These are phyloP conservation scores for Physocephala rufipes DNA, from an alignment of 2,888 invertebrate species.

Conservation along the genomic window DNA sequence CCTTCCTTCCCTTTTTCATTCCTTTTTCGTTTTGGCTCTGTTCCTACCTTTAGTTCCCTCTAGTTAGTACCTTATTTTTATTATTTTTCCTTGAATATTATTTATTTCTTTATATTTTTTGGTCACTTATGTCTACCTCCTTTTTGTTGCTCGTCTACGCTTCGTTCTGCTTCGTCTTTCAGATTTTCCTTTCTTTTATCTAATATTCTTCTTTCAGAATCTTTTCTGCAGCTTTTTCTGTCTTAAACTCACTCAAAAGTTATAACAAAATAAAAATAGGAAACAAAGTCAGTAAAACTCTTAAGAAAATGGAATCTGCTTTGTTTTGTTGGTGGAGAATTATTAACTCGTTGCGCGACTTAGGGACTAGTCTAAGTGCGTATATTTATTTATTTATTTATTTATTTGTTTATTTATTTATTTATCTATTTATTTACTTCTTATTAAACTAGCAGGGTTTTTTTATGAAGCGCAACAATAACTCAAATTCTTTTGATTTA, in stretches of 20 bases:
- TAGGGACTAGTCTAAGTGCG: neutral
- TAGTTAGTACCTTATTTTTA: neutral
- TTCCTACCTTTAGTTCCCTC: too few species aligned
- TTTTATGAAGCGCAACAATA: slow-evolving; percentile 4
- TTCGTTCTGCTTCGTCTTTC: neutral
- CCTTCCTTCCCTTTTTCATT: neutral
- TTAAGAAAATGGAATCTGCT: too few species aligned
- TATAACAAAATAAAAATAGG: too few species aligned
- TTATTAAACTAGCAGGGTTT: neutral
- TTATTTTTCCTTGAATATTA: neutral
- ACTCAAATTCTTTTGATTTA: neutral
- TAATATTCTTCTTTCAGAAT: neutral
- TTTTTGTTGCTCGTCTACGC: neutral
- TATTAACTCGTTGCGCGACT: too few species aligned
- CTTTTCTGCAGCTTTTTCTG: neutral
- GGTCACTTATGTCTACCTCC: neutral
- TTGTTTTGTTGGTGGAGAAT: too few species aligned
- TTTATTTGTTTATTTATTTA: neutral
- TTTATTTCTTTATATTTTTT: neutral
- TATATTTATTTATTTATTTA: neutral
- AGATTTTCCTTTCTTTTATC: too few species aligned
- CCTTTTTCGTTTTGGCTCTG: neutral
- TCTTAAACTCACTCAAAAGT: neutral
- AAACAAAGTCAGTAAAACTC: too few species aligned
- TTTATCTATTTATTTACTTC: neutral